These are phyloP conservation scores for Syrphus vitripennis DNA, from an alignment of 2,888 invertebrate species.

Conservation along the genomic window DNA sequence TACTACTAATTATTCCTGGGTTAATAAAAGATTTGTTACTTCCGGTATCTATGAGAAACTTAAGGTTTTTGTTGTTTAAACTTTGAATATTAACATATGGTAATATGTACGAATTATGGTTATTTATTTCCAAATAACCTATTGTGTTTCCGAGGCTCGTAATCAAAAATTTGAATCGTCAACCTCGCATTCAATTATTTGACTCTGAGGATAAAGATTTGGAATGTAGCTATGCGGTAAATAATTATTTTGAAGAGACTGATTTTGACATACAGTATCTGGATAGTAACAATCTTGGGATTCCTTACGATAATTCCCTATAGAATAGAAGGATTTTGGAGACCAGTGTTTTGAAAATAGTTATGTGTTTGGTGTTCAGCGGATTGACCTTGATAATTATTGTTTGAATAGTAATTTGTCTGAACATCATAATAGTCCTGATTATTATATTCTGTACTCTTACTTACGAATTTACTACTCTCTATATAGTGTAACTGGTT, in stretches of 20 bases:
- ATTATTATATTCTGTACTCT: not conserved
- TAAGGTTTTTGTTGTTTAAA: constrained; percentile 22
- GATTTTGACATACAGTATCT: not conserved
- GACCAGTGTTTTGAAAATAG: not conserved
- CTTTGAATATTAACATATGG: constrained; percentile 39
- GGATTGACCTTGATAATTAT: not conserved
- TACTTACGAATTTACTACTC: not conserved
- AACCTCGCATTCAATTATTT: not conserved
- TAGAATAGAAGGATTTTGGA: not conserved
- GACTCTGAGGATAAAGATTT: not conserved
- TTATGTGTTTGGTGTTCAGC: not conserved
- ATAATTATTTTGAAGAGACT: not conserved
- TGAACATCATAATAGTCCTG: not conserved
- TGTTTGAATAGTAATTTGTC: not conserved
- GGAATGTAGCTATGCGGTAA: not conserved
- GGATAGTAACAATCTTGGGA: not conserved
- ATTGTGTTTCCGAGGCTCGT: constrained; percentile 56
- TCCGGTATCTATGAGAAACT: constrained; percentile 48
- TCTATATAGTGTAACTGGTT: not conserved
- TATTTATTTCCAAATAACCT: constrained; percentile 64
- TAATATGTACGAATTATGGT: constrained; percentile 28
- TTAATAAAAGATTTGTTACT: constrained; percentile 63
- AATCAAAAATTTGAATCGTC: constrained; percentile 67
- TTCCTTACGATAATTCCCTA: not conserved
- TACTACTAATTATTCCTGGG: constrained; percentile 24